Evolutionary conservation across 2,888 invertebrate genomes (phyloP), one percentile per base, ranked within the genome.

Genomic region (Meteorus colon): DNA sequence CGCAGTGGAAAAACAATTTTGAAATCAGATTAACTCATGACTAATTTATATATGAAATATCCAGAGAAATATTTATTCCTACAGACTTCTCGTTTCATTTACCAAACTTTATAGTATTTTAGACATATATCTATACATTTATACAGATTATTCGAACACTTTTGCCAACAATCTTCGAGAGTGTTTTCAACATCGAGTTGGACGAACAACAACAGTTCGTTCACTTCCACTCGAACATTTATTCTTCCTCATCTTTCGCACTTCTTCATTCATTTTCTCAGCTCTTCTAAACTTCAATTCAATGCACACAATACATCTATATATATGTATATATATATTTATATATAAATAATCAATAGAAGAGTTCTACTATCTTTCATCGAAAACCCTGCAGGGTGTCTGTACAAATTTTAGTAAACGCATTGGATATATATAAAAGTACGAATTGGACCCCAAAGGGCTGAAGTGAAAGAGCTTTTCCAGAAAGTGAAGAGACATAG

Each of bases 401-500:
- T 55, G 19, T 55, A 65, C 65, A 65, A 60, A 70, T 41, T 70
- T 34, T 37, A 27, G 24, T 60, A 59, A 60, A 60, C 34, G 59
- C 60, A 60, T 70, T 45, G 34, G 19, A 60, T 37, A 41, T 70
- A 55, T 41, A 48, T 19, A 19, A 55, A 55, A 19, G 5, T n/a
- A 55, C 6, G 48, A 55, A 55, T 55, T 55, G 55, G 19, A n/a
- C 19, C n/a, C 51, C 45, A 63, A 55, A 55, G 55, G 55, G 55
- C n/a, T 55, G 55, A 55, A 24, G 60, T 37, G 60, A 74, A 60
- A 48, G 68, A 75, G 31, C 37, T 27, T 34, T 48, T 63, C 24
- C 10, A 19, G 48, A 63, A 6, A 73, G 77, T 74, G 75, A 80
- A 78, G 76, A 68, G 59, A 79, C 78, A 79, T 77, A 81, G 79